Percentiles rank a stretch among this genome's conserved stretches.
Conservation (phyloP, 2,113 vertebrate species). For the Clarias macrocephalus region DNA sequence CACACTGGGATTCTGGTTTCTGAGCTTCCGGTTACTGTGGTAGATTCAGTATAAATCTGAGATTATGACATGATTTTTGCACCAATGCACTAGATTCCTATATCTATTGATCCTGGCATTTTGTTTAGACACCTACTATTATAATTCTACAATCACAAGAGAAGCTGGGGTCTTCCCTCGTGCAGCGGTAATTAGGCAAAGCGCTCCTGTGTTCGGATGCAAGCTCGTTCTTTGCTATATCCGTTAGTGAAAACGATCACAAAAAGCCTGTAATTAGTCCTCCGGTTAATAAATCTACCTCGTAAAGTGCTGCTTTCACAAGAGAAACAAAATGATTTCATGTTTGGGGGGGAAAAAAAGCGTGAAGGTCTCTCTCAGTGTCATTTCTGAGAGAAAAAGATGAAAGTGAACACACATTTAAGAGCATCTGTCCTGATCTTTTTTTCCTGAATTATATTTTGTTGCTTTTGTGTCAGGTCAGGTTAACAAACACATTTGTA, state of each 20-base stretch:
- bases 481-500: conserved; percentile 39
- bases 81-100: neutral
- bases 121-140: neutral
- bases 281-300: conserved; percentile 4
- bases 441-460: conserved; percentile 36
- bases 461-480: conserved; percentile 42
- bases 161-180: neutral
- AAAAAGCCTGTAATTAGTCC: neutral
- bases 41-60: neutral
- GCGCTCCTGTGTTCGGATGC: neutral
- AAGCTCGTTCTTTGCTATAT: conserved; percentile 4
- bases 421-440: conserved; percentile 31
- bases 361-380: neutral
- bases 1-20: neutral
- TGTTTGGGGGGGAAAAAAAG: neutral
- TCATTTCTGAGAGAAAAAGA: neutral
- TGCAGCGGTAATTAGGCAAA: neutral
- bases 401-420: neutral
- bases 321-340: neutral
- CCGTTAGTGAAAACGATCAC: neutral
- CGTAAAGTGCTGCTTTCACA: neutral
- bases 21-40: neutral
- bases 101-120: neutral
- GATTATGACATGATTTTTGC: neutral
- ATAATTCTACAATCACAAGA: neutral